Evolutionary conservation across 2,888 invertebrate species (phyloP), one percentile per base, ranked within the genome.

Genomic region (Lamellibrachia satsuma): DNA sequence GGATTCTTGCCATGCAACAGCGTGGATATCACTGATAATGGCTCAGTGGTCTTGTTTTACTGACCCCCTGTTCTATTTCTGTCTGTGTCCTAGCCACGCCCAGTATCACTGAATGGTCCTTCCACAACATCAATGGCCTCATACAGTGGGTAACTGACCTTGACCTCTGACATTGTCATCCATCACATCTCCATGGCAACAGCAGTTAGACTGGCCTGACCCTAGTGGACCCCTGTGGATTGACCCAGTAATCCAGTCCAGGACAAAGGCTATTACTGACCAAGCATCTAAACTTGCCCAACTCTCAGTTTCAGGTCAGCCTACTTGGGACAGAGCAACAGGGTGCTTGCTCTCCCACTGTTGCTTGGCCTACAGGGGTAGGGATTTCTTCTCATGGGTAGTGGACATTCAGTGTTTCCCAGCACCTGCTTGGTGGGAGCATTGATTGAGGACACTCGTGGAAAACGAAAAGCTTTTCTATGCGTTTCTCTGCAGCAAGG

Each of bases 261-360:
- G 75, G 75, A 75, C 75, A 75, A 75, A 75, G 75, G 75, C 75
- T 22, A 6, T 75, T 75, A 22, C 75, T 75, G 75, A 6, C n/a
- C 75, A 75, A 75, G 6, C 75, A 22, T 3, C 75, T 75, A 22
- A 75, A 75, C 75, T 22, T 3, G 75, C 3, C 75, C 75, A 75
- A 75, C 75, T 75, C 75, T 75, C 75, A 75, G 75, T 75, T n/a
- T 75, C 22, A 75, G 75, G 75, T 75, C 75, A 75, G n/a, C 22
- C 22, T 75, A n/a, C 75, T n/a, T 15, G 3, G 75, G 22, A 75
- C 75, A 75, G 75, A n/a, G 75, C 15, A 39, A 39, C 0, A 1
- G 39, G 39, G 39, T 39, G 39, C 39, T 39, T n/a, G 75, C 22
- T 75, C 75, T 75, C n/a, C 75, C 15, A 8, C 57, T 11, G 7